Evolutionary conservation across 2,888 invertebrate genomes (phyloP), one percentile per base, ranked within the genome.

Genomic region (Chaetogeoica ovagalla): DNA sequence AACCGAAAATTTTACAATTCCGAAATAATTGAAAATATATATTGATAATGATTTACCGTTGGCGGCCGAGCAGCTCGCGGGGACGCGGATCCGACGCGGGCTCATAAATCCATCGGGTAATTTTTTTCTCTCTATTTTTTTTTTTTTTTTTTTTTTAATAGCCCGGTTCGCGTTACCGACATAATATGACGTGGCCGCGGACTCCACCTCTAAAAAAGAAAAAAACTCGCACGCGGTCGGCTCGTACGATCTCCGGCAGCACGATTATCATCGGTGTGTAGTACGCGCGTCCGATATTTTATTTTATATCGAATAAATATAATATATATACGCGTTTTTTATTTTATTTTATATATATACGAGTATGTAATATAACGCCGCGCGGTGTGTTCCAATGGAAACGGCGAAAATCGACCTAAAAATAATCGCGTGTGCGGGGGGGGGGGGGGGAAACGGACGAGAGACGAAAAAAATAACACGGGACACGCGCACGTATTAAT

Each of bases 131-230:
- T n/a, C n/a, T n/a, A n/a, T n/a, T n/a, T n/a, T n/a, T n/a, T n/a
- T n/a, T n/a, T n/a, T n/a, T n/a, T n/a, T n/a, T n/a, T 30, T 30
- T 30, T 30, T 68, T 76, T 69, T 66, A 59, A 69, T 68, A 60
- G n/a, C 60, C 43, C 59, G 19, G 43, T 60, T 68, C 68, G 37
- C n/a, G 48, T 60, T 75, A 66, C 57, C 30, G 30, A 30, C 4
- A 30, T 30, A 30, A 30, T 30, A 30, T 30, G 30, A 30, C 4
- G 30, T 30, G 30, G 30, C 30, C 4, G 30, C 30, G 30, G 30
- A 30, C 30, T 30, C 30, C 30, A 30, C 30, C 30, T 30, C 30
- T 30, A 30, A 30, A 30, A 30, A 30, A 30, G 4, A 30, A 30
- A 30, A 30, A 30, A 1, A 1, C 4, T 1, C 30, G 4, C 30